Base-by-base conservation (phyloP, 2,113 vertebrate species). In the Burhinus bistriatus region DNA sequence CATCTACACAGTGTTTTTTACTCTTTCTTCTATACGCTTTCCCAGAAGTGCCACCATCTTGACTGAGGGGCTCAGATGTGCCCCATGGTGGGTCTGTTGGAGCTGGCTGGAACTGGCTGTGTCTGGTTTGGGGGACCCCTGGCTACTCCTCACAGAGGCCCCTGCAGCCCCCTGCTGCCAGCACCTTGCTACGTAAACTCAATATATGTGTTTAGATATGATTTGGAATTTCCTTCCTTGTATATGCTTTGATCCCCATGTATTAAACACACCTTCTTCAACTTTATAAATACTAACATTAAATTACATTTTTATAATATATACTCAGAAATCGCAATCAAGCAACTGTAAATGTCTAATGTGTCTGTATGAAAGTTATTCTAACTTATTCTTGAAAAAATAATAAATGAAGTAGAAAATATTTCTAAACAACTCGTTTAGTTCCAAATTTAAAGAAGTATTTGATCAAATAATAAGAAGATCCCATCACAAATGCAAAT, bases 111-210 rank as follows among this genome's bases (percentile, higher is more conserved):
- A 55, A 49, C 5, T 1, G 2, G 2, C 26, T 14, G 47, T 11
- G 4, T 21, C 12, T 1, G 4, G 3, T 1, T 16, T 0, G 0
- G 22, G 9, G 8, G 27, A 3, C 1, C 23, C 17, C 16, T 15
- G 8, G 8, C 5, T 36, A 9, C 18, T 14, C 11, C n/a, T 65
- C 32, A 61, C 40, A 47, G 36, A 52, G 6, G 4, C 9, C 4
- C 6, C 30, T 22, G 26, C 38, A 72, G 6, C 3, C 9, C 20
- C 12, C 40, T 3, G 1, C 4, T 8, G 4, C 17, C 68, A 17
- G 30, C 9, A 18, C 16, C 12, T 64, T 38, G 12, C 26, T 21
- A 4, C 4, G 6, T 36, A 92, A 80, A 38, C 5, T 12, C 12
- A 34, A 1, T 7, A 5, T 11, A 26, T 10, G 12, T 27, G 11